Evolutionary conservation across 2,888 invertebrate genomes (phyloP).

Genomic region (Adela reaumurella): DNA sequence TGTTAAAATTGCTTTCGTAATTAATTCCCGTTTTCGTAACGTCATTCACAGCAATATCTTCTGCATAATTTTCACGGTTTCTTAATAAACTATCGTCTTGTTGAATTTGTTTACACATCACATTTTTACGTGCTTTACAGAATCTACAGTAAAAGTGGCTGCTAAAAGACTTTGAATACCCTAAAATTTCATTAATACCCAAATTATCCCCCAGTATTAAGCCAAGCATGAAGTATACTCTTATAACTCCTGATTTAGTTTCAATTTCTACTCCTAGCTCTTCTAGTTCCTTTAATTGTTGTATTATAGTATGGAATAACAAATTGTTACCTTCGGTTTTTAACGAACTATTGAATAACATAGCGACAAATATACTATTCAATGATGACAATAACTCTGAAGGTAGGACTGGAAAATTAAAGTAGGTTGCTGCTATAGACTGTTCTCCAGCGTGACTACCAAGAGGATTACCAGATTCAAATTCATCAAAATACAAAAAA

Average conservation of each 20-base stretch:
- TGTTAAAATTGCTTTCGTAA: not conserved
- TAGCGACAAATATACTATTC: not conserved
- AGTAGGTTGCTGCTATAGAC: not conserved
- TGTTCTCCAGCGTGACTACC: not conserved
- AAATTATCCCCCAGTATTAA: not conserved
- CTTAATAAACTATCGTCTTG: not conserved
- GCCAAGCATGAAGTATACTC: not conserved
- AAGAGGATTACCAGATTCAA: not conserved
- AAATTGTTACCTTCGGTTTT: not conserved
- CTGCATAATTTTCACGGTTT: not conserved
- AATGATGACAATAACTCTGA: not conserved
- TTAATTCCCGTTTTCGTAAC: not conserved
- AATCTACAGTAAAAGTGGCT: not conserved
- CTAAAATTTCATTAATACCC: not conserved
- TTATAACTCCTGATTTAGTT: not conserved
- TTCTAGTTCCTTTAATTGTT: not conserved
- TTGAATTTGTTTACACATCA: not conserved
- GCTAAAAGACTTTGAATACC: not conserved
- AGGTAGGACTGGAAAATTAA: not conserved
- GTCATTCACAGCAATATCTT: not conserved
- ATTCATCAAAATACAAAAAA: not conserved
- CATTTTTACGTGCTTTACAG: not conserved
- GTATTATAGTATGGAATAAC: not conserved
- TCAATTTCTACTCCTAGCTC: not conserved
- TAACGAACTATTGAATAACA: not conserved